These are phyloP conservation scores for Poecilia velifera DNA, from an alignment of 2,797 vertebrate genomes.

Conservation along the genomic window DNA sequence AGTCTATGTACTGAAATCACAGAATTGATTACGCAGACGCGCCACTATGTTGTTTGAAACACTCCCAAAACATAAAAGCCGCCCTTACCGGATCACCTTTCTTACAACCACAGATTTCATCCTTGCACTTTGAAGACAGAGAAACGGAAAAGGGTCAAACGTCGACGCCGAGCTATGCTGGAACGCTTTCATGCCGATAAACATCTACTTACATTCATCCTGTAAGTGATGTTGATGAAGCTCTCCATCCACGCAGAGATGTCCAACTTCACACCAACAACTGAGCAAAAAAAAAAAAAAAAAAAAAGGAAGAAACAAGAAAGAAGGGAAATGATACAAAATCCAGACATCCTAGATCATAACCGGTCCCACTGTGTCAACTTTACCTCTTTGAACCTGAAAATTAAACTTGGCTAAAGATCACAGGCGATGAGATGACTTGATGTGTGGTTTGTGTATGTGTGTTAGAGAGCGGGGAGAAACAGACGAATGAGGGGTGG, in stretches of 20 bases:
- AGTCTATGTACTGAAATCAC: slow-evolving; percentile 87
- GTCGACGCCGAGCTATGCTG: background rate
- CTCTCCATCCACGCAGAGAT: slow-evolving; percentile 87
- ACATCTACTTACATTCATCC: slow-evolving; percentile 84
- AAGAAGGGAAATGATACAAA: slow-evolving; percentile 32
- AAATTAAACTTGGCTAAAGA: slow-evolving; percentile 70
- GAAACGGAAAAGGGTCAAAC: slow-evolving; percentile 4
- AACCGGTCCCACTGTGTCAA: slow-evolving; percentile 63
- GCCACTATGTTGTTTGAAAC: background rate
- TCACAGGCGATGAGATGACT: slow-evolving; percentile 60
- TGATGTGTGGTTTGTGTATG: slow-evolving; percentile 67
- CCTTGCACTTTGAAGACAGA: slow-evolving; percentile 86
- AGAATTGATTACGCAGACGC: slow-evolving; percentile 3
- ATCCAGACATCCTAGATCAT: slow-evolving; percentile 68
- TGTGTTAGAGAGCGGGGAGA: slow-evolving; percentile 29
- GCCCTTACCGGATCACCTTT: slow-evolving; percentile 86
- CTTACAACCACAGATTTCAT: slow-evolving; percentile 92
- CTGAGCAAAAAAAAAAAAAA: slow-evolving; percentile 70
- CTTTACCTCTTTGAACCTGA: slow-evolving; percentile 71
- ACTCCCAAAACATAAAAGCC: background rate
- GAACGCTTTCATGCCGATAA: background rate
- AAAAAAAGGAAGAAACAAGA: background rate
- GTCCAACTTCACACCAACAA: slow-evolving; percentile 94
- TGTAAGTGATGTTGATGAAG: slow-evolving; percentile 90
- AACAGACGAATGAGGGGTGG: slow-evolving; percentile 47